Evolutionary conservation across 35 echinoderm and acorn worm genomes (phyloP).

Genomic region (Eucidaris tribuloides): DNA sequence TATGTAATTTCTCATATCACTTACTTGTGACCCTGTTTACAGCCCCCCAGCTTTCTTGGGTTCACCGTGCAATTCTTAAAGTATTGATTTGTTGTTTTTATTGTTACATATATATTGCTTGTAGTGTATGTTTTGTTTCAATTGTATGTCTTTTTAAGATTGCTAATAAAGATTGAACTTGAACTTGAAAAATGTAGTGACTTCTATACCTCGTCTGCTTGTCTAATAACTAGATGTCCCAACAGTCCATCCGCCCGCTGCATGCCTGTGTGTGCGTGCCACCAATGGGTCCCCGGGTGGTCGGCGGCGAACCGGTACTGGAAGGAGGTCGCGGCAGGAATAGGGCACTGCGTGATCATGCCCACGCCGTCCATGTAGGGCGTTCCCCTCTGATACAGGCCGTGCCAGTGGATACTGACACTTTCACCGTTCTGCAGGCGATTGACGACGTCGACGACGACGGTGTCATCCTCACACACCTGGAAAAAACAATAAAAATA

Average conservation of each 20-base stretch:
- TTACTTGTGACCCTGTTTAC: too few relatives aligned
- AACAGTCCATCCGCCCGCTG: constrained; percentile 52
- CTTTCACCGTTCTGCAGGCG: constrained; percentile 21
- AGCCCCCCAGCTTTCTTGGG: too few relatives aligned
- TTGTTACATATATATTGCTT: too few relatives aligned
- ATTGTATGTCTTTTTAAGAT: too few relatives aligned
- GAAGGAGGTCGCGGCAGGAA: constrained; percentile 34
- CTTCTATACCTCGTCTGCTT: constrained; percentile 11
- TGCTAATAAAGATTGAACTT: too few relatives aligned
- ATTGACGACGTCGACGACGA: constrained; percentile 63
- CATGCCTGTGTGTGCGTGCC: constrained; percentile 53
- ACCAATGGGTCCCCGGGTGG: constrained; percentile 65
- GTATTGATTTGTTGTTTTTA: too few relatives aligned
- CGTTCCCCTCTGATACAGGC: constrained; percentile 41
- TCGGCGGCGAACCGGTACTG: constrained; percentile 54
- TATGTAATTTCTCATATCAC: too few relatives aligned
- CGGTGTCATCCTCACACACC: constrained; percentile 75
- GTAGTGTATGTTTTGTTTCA: too few relatives aligned
- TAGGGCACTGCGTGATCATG: constrained; percentile 80
- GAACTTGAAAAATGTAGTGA: too few relatives aligned
- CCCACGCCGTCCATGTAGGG: constrained; percentile 72
- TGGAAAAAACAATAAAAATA: neutral
- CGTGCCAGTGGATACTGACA: constrained; percentile 77
- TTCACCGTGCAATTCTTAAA: too few relatives aligned
- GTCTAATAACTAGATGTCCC: constrained; percentile 42